Evolutionary conservation across 1,140 invertebrate species (phyloP).

Genomic region (Dreissena polymorpha): DNA sequence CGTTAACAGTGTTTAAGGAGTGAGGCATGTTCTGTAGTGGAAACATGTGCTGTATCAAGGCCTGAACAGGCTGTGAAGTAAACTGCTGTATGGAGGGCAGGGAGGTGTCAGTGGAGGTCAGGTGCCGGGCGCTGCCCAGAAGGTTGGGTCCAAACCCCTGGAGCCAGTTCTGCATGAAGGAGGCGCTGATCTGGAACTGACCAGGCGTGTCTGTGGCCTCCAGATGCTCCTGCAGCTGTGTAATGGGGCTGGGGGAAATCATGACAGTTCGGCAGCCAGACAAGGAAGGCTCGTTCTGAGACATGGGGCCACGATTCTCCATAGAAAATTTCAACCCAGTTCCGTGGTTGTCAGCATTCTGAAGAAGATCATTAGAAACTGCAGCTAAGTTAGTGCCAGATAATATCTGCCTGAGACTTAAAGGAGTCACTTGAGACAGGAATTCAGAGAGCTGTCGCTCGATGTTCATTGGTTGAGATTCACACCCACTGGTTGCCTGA

Average conservation of each 20-base stretch:
- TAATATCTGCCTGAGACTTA: no score
- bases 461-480: no score
- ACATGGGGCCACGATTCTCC: constrained; percentile 7
- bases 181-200: constrained; percentile 44
- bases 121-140: not conserved
- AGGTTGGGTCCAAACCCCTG: constrained; percentile 25
- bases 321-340: constrained; percentile 41
- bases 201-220: constrained; percentile 43
- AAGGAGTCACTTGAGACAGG: no score
- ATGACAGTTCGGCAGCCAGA: not conserved
- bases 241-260: not conserved
- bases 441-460: no score
- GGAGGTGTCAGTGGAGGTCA: constrained; percentile 8
- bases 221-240: constrained; percentile 15
- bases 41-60: constrained; percentile 43
- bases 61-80: constrained; percentile 38
- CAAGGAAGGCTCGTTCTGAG: not conserved
- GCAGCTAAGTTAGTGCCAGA: not conserved
- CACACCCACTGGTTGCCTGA: no score
- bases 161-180: constrained; percentile 40
- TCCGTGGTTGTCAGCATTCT: constrained; percentile 18
- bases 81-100: constrained; percentile 45
- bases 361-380: not conserved
- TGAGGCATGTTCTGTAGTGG: not conserved
- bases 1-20: not conserved